Evolutionary conservation across 2,797 vertebrate species (phyloP).

Genomic region (Sternotherus odoratus): DNA sequence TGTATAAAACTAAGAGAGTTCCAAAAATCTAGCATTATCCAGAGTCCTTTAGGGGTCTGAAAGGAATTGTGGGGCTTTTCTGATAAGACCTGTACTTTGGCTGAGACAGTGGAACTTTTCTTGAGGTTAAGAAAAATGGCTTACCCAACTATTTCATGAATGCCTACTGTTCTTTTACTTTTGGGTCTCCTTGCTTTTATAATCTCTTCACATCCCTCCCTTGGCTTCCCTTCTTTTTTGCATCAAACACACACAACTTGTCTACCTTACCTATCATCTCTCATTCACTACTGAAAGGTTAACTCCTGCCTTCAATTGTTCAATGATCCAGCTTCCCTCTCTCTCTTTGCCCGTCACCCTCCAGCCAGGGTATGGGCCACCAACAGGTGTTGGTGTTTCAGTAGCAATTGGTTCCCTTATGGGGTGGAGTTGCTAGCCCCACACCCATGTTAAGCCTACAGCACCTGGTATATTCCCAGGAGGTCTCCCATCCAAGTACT

Average conservation of each 20-base stretch:
- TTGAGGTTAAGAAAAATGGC: not conserved
- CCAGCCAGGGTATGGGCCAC: no score
- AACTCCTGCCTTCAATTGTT: not conserved
- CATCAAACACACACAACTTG: not conserved
- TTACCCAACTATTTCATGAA: not conserved
- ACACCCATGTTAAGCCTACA: no score
- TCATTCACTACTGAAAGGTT: not conserved
- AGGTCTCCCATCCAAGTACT: no score
- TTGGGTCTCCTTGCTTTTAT: not conserved
- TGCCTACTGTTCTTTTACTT: not conserved
- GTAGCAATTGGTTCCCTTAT: no score
- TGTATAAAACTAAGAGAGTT: not conserved
- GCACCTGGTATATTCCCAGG: no score
- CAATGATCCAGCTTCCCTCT: not conserved
- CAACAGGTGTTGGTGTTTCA: no score
- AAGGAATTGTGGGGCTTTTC: not conserved
- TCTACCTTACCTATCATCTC: not conserved
- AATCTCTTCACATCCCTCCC: not conserved
- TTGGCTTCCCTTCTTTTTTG: not conserved
- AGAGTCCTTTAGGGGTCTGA: not conserved
- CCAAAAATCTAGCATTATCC: not conserved
- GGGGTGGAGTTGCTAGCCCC: no score
- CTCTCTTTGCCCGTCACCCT: no score
- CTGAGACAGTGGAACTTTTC: not conserved
- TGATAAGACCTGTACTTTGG: slow-evolving; percentile 4